These are phyloP conservation scores for Poeciliopsis occidentalis DNA, from an alignment of 2,113 vertebrate genomes.

Conservation along the genomic window DNA sequence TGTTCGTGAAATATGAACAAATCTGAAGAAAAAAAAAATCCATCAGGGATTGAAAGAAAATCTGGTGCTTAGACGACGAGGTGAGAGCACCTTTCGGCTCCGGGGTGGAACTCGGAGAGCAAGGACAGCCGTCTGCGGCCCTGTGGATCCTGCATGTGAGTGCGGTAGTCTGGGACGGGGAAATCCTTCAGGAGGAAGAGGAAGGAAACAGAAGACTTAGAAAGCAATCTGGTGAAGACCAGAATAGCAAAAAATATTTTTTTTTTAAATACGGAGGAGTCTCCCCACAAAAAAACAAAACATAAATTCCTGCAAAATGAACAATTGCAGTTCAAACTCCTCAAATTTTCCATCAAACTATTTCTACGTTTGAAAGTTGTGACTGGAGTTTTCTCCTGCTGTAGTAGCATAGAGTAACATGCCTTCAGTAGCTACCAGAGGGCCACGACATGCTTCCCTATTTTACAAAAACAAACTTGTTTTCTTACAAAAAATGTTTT, in stretches of 20 bases:
- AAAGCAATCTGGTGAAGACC: conserved; percentile 2
- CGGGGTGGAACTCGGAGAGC: conserved; percentile 96
- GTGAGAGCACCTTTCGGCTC: conserved; percentile 87
- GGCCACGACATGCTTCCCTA: not conserved
- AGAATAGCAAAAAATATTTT: not conserved
- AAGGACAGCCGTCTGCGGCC: conserved; percentile 92
- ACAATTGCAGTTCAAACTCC: not conserved
- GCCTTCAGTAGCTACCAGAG: not conserved
- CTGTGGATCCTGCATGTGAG: conserved; percentile 91
- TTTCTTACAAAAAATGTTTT: too few species aligned
- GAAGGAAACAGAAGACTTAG: conserved; percentile 5
- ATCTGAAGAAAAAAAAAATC: too few species aligned
- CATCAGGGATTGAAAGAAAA: not conserved
- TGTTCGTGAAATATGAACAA: not conserved
- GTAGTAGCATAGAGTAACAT: not conserved
- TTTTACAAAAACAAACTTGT: too few species aligned
- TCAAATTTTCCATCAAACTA: too few species aligned
- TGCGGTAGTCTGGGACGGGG: conserved; percentile 90
- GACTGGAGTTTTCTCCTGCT: too few species aligned
- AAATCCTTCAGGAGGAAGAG: conserved; percentile 84
- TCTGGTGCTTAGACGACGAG: not conserved
- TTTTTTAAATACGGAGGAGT: not conserved
- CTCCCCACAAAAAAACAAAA: conserved; percentile 1
- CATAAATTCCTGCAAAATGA: not conserved
- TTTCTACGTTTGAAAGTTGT: not conserved